Evolutionary conservation across 2,113 vertebrate species (phyloP).

Genomic region (Cichladusa arquata): DNA sequence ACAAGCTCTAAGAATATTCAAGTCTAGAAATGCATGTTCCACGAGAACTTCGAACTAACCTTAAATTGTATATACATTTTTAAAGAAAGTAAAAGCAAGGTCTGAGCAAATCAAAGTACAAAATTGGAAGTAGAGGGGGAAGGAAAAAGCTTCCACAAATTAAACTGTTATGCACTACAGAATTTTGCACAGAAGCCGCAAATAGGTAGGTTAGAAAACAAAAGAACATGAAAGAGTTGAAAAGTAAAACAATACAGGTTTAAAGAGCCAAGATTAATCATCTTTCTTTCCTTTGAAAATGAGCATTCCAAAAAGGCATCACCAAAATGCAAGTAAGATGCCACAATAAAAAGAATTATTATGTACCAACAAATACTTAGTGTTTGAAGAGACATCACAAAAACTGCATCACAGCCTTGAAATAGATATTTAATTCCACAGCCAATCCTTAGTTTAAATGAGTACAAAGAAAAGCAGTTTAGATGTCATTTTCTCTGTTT

Average conservation of each 20-base stretch:
- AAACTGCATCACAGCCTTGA: constrained; percentile 15
- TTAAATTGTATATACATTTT: neutral
- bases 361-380: constrained; percentile 41
- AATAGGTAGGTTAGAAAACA: neutral
- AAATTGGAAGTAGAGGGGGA: neutral
- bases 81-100: neutral
- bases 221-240: neutral
- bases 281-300: constrained; percentile 6
- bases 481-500: neutral
- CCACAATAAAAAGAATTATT: constrained; percentile 41
- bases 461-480: neutral
- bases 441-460: neutral
- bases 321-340: neutral
- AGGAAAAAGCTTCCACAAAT: neutral
- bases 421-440: neutral
- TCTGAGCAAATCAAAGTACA: neutral
- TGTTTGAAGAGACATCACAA: constrained; percentile 48
- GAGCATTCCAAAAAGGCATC: neutral
- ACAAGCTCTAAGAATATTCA: neutral
- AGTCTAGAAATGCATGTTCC: neutral
- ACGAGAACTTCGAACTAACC: neutral
- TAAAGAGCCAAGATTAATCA: neutral
- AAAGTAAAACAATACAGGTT: neutral
- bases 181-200: neutral
- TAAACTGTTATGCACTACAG: neutral